Percentiles rank a stretch among this genome's conserved stretches.
Evolutionary conservation across 1,140 invertebrate genomes (phyloP).

Genomic region (Euschistus heros): DNA sequence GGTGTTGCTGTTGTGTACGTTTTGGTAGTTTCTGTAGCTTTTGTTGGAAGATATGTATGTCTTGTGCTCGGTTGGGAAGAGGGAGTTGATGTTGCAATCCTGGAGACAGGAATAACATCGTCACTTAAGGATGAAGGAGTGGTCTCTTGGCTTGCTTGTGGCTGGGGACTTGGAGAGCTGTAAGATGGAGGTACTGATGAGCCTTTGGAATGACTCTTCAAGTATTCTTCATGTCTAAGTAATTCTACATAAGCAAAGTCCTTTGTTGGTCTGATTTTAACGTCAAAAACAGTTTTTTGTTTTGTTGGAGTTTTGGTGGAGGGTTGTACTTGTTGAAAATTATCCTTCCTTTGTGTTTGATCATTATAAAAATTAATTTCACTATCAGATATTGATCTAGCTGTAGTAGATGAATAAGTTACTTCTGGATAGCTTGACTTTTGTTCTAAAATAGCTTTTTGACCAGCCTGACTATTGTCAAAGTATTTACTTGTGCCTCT

Average conservation of each 20-base stretch:
- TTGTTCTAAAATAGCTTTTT: no score
- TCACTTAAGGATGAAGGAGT: no score
- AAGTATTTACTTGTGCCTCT: no score
- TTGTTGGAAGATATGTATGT: background rate
- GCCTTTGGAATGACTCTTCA: background rate
- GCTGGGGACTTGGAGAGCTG: background rate
- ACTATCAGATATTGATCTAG: background rate
- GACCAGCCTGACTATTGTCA: no score
- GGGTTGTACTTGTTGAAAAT: background rate
- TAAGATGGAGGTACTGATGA: background rate
- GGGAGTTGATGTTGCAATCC: background rate
- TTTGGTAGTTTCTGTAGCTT: background rate
- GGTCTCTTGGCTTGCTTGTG: background rate
- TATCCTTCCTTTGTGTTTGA: background rate
- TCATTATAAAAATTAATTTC: background rate
- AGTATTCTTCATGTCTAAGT: constrained; percentile 11
- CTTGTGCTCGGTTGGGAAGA: background rate
- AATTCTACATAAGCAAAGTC: constrained; percentile 7
- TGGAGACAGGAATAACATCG: background rate
- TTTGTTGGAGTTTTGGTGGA: background rate
- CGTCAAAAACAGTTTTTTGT: constrained; percentile 9
- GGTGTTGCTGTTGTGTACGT: background rate
- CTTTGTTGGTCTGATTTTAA: constrained; percentile 9
- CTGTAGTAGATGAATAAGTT: background rate
- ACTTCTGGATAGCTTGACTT: no score